Base-by-base conservation (phyloP, 2,113 vertebrate species). In the Trogon melanurus region DNA sequence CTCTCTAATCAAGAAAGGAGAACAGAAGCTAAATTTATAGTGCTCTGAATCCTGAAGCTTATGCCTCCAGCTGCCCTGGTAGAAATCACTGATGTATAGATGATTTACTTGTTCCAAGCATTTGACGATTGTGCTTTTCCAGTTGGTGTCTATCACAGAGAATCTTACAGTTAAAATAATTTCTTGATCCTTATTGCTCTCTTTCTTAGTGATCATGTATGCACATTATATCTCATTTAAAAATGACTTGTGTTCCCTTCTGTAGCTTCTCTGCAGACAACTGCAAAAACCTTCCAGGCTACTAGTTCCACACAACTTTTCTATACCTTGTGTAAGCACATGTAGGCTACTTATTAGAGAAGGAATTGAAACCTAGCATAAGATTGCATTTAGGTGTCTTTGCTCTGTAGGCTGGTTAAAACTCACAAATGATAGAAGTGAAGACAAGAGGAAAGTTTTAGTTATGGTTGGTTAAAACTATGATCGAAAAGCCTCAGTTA, bases 371-470 rank as follows among this genome's bases (percentile, higher is more conserved):
- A 91, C 34, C 2, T 29, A 87, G 45, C 60, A 26, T 86, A 85
- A n/a, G 65, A 62, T 54, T 41, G 25, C 9, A 93, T 96, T 94
- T 97, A 48, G 51, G 47, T 57, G 21, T 58, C 6, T 87, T 94
- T 95, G 78, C 32, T 91, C 50, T 92, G 67, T 79, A 47, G 54
- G 58, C 20, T 73, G 65, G 91, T 93, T 95, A 96, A 95, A 79
- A 47, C 41, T 94, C 78, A 78, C 10, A 82, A 82, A 62, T 89
- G 20, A 92, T 21, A 79, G 79, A 95, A 57, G 5, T 30, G 75
- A 41, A 91, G 23, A 70, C 32, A 23, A 70, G 22, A 88, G 26
- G 5, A 60, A 81, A 47, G 22, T 38, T 26, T 48, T 53, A 8
- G 7, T 69, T 65, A 41, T 2, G 2, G 6, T 22, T 64, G 30